phyloP scores from a whole-genome alignment of 2,888 invertebrate species.

The Chalcis sispes region DNA sequence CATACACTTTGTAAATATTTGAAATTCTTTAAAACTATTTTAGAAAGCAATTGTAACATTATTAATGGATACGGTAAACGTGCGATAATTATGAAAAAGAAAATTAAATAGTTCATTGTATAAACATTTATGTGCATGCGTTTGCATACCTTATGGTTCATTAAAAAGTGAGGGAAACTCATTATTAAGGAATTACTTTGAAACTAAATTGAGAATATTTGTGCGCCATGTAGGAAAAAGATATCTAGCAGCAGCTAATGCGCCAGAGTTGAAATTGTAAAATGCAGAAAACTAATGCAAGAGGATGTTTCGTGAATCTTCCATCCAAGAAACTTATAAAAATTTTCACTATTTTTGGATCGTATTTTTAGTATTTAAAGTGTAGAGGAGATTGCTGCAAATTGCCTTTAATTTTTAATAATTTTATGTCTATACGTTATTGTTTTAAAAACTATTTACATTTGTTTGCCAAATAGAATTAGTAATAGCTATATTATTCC shows the following conservation, averaged over 20 bases:
- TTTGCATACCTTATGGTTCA: background rate
- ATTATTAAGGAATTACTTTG: conserved; percentile 7
- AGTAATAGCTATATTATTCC: background rate
- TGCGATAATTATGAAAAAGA: background rate
- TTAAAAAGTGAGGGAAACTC: background rate
- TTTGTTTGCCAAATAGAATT: background rate
- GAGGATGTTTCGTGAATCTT: conserved; percentile 59
- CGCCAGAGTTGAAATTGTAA: conserved; percentile 68
- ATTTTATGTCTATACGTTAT: background rate
- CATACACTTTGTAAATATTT: too few species aligned
- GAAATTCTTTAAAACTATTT: too few species aligned
- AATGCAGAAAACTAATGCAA: conserved; percentile 55
- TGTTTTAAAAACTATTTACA: conserved; percentile 12
- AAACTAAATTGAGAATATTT: conserved; percentile 64
- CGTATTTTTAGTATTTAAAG: conserved; percentile 18
- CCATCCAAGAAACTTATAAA: conserved; percentile 46
- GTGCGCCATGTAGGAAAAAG: conserved; percentile 69
- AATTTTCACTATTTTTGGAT: conserved; percentile 33
- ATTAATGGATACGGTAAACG: too few species aligned
- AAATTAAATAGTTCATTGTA: background rate
- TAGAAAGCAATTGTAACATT: too few species aligned
- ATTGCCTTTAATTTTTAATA: background rate
- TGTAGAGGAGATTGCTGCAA: conserved; percentile 38
- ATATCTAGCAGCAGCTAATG: conserved; percentile 66
- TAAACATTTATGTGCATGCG: background rate